These are phyloP conservation scores for Syrphus vitripennis DNA, from an alignment of 2,888 invertebrate species.

Conservation along the genomic window DNA sequence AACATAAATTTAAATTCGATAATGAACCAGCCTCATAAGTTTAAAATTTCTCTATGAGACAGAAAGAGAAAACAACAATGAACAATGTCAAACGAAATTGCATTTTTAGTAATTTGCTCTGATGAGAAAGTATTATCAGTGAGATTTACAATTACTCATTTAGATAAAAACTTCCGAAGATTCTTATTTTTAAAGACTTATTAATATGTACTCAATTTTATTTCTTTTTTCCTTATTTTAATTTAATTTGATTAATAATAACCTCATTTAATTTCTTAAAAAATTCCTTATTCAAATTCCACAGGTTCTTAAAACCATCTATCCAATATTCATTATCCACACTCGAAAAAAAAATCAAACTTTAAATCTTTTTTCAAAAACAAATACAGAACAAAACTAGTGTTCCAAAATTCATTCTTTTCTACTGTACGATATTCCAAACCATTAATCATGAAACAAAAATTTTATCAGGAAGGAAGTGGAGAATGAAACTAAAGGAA, in stretches of 20 bases:
- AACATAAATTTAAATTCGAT: too few species aligned
- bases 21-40: too few species aligned
- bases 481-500: neutral
- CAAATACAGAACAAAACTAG: neutral
- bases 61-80: too few species aligned
- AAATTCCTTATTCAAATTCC: neutral
- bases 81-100: too few species aligned
- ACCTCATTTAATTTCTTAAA: neutral
- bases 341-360: neutral
- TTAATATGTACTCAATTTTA: too few species aligned
- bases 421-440: conserved; percentile 34
- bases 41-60: too few species aligned
- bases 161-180: too few species aligned
- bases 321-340: neutral
- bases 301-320: conserved; percentile 36
- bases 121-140: too few species aligned
- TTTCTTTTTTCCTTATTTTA: neutral
- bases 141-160: too few species aligned
- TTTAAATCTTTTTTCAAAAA: conserved; percentile 6
- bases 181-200: too few species aligned
- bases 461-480: conserved; percentile 22
- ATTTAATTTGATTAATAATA: conserved; percentile 31
- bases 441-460: conserved; percentile 63
- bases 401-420: neutral
- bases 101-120: too few species aligned